Evolutionary conservation across 2,888 invertebrate species (phyloP), one percentile per base, ranked within the genome.

Genomic region (Dynastes hyllus): DNA sequence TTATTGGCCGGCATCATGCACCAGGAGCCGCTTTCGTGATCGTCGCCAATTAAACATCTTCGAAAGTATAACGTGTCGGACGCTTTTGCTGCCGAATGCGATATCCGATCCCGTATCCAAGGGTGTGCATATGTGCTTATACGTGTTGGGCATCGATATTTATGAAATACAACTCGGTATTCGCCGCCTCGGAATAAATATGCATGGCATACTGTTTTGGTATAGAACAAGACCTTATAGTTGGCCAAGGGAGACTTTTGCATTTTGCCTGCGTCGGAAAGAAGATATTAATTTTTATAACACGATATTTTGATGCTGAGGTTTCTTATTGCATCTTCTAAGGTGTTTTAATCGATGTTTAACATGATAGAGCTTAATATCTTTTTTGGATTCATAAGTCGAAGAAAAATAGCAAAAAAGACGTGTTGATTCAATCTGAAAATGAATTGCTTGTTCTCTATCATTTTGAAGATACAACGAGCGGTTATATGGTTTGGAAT

Each of bases 1-100:
- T 77, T 77, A 77, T 77, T 40, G 55, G 22, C 50, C 55, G 77
- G 22, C 55, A 70, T 69, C 77, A 69, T 77, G 77, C 77, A 77
- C 53, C 53, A 53, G 53, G 77, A 77, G 55, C 53, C 51, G n/a
- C 53, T 22, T 77, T 77, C 77, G 77, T 77, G 77, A 67, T 77
- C 67, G 53, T 11, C 45, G 32, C 77, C 77, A 77, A 77, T 77
- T 77, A 77, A 63, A 40, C 58, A 69, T 69, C 58, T 45, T 69
- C 67, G 67, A 69, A 69, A 69, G 67, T 50, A 69, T 50, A 50
- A 69, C 22, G 45, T 69, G 67, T 69, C 67, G 11, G 29, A 50
- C 45, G 16, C 16, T 51, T 16, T 51, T 22, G 67, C 67, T 69
- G 67, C 67, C 50, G 67, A 69, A 69, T 45, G 45, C 16, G 67